Evolutionary conservation across 2,888 invertebrate genomes (phyloP), one percentile per base, ranked within the genome.

Genomic region (Mythimna albipuncta): DNA sequence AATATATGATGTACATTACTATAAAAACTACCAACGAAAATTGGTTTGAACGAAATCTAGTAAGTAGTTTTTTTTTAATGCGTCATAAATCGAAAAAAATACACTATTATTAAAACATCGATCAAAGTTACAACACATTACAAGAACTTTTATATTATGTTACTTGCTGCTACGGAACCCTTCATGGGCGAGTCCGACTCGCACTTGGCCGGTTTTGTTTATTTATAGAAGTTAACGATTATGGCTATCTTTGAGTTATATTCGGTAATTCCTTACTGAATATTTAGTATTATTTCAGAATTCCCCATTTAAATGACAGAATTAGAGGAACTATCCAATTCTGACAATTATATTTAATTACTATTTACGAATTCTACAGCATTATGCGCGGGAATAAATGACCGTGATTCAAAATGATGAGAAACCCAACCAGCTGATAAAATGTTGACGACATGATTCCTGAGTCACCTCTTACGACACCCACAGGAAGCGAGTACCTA

Each of bases 391-490:
- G 11, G 26, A 26, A 6, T 32, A 47, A 16, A 26, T 16, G 11
- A 3, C 6, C n/a, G n/a, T 54, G 35, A 62, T 73, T n/a, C 4
- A 2, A 73, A 54, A n/a, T 21, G 21, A 19, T 57, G 19, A 59
- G 68, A 74, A 63, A 47, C 19, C 47, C 38, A 64, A 79, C 54
- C 32, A 57, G 52, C 81, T 81, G 61, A 61, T 64, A 80, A 35
- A 61, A 52, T 81, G 50, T 75, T 69, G 64, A 75, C 52, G 64
- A 70, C 38, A 62, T 64, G 57, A 71, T 64, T 58, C 61, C 71
- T 85, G 70, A 79, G 59, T 79, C 79, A 79, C 35, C 64, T 72
- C 72, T 78, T 68, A 78, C 79, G 62, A 68, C 64, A 82, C 58
- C 64, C 72, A 72, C 70, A 78, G 72, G 81, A 68, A 72, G 89